Evolutionary conservation across 1,140 invertebrate genomes (phyloP).

Genomic region (Orchesella cincta): DNA sequence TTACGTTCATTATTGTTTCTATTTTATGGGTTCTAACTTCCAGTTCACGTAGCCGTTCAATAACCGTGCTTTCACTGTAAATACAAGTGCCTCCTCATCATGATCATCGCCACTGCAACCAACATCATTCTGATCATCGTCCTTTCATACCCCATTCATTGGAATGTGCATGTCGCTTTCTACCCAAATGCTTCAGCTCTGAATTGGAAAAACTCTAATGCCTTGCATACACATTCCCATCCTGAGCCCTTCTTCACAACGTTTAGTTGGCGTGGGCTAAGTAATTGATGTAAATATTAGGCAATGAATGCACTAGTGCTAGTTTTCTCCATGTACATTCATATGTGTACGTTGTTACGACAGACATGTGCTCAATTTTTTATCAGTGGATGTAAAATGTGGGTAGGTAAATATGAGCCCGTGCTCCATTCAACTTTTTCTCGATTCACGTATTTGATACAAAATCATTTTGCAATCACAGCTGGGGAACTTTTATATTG

Average conservation of each 20-base stretch:
- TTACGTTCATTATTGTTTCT: too few relatives aligned
- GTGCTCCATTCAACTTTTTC: background rate
- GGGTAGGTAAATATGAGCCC: background rate
- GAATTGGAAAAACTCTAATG: conserved; percentile 16
- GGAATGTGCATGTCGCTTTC: background rate
- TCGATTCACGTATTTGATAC: background rate
- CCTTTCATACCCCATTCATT: background rate
- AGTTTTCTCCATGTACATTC: too few relatives aligned
- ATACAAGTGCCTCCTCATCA: conserved; percentile 14
- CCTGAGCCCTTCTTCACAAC: too few relatives aligned
- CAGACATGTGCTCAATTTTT: background rate
- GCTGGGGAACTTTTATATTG: background rate
- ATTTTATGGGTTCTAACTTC: background rate
- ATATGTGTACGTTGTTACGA: too few relatives aligned
- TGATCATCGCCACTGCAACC: background rate
- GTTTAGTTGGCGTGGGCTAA: too few relatives aligned
- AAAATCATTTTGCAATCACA: conserved; percentile 1
- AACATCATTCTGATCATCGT: background rate
- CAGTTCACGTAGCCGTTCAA: background rate
- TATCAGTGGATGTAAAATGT: background rate
- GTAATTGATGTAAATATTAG: too few relatives aligned
- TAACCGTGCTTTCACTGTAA: too few relatives aligned
- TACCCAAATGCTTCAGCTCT: conserved; percentile 7
- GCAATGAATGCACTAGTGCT: too few relatives aligned
- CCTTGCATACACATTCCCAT: too few relatives aligned